Conservation (phyloP, 2,113 vertebrate species). For the Empidonax alnorum region DNA sequence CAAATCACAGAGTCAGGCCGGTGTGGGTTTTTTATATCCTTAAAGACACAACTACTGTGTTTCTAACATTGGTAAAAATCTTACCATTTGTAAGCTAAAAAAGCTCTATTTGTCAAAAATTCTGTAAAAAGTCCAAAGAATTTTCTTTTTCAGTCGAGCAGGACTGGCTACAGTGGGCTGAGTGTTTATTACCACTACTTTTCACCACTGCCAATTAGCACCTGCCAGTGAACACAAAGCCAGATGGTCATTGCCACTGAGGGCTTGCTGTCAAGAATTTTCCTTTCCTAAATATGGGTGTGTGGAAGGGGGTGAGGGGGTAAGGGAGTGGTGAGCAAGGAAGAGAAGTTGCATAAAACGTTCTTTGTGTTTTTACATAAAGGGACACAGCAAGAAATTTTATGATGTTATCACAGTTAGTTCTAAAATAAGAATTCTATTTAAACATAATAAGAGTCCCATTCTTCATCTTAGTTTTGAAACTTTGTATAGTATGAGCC, state of each 20-base stretch:
- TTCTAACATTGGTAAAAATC: conserved; percentile 3
- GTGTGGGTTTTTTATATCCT: not conserved
- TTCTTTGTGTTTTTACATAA: conserved; percentile 45
- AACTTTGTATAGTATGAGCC: not conserved
- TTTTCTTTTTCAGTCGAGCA: conserved; percentile 32
- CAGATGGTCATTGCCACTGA: conserved; percentile 29
- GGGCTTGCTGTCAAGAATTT: conserved; percentile 47
- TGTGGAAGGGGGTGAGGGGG: not conserved
- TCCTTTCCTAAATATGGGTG: not conserved
- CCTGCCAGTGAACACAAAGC: conserved; percentile 56
- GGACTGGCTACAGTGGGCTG: conserved; percentile 5
- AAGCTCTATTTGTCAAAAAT: conserved; percentile 34
- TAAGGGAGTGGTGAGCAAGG: not conserved
- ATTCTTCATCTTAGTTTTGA: conserved; percentile 17
- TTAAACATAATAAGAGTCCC: not conserved
- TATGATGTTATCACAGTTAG: conserved; percentile 25
- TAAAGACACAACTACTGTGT: not conserved
- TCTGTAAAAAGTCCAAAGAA: conserved; percentile 63
- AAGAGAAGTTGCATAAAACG: conserved; percentile 23
- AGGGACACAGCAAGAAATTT: conserved; percentile 13
- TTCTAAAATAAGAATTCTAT: conserved; percentile 21
- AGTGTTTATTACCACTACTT: conserved; percentile 56
- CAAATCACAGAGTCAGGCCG: not conserved
- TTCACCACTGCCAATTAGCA: conserved; percentile 69
- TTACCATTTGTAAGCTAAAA: conserved; percentile 15